A percentile compares a stretch with the other conserved stretches of the same genome.
Evolutionary conservation across 2,797 vertebrate genomes (phyloP).

Genomic region (Ptychobarbus kaznakovi): DNA sequence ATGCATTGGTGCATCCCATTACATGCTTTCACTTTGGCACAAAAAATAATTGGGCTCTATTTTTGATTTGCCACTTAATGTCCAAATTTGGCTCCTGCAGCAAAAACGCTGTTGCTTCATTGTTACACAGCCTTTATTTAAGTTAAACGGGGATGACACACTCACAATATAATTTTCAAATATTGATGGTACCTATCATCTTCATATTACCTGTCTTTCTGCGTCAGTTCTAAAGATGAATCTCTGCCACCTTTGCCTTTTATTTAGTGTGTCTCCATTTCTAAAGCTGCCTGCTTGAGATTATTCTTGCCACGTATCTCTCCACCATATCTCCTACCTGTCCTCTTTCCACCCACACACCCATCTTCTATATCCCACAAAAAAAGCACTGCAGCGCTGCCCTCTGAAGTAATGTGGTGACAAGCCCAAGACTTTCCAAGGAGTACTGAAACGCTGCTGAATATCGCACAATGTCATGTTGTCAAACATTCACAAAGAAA

Average conservation of each 20-base stretch:
- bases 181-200: constrained; percentile 28
- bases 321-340: constrained; percentile 36
- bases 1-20: not conserved
- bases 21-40: not conserved
- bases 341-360: constrained; percentile 63
- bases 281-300: not conserved
- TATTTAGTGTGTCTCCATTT: constrained; percentile 15
- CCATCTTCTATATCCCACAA: constrained; percentile 59
- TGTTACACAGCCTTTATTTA: constrained; percentile 4
- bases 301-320: constrained; percentile 28
- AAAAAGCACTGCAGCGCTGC: constrained; percentile 57
- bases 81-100: not conserved
- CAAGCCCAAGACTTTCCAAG: constrained; percentile 51
- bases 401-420: constrained; percentile 50
- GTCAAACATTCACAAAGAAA: constrained; percentile 35
- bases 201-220: constrained; percentile 13
- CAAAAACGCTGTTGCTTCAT: not conserved
- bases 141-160: not conserved
- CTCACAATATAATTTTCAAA: constrained; percentile 3
- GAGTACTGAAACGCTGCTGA: constrained; percentile 24
- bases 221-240: constrained; percentile 1
- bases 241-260: constrained; percentile 13
- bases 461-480: constrained; percentile 27
- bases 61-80: not conserved
- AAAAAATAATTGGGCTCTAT: not conserved